Evolutionary conservation across 1,140 invertebrate genomes (phyloP), one percentile per base, ranked within the genome.

Genomic region (Choristoneura fumiferana): DNA sequence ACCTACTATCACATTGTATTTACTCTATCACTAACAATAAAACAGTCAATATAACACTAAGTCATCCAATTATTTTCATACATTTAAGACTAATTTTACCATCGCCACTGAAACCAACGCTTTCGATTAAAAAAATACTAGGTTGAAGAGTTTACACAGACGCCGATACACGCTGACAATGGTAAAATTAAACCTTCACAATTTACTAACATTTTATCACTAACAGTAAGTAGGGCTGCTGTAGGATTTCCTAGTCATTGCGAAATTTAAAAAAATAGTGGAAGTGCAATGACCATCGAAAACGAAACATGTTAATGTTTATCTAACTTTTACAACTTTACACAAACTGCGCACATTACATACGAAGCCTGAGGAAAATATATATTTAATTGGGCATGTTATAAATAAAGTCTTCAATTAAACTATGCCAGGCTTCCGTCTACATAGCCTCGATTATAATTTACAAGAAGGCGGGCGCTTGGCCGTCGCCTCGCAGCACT

Each of bases 341-440:
- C 84, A 88, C 80, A 78, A 71, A 72, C 71, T 54, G 77, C 67
- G 62, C 72, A 63, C 71, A 68, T 78, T 66, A 71, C 60, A 71
- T 74, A 74, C 77, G 72, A 81, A 88, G 78, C 80, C 81, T 80
- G 67, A 81, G 77, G 79, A 87, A 88, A 81, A 82, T 78, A 78
- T 60, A 60, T 69, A 71, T 71, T 77, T 70, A 63, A 76, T 76
- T 70, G 75, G 53, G 58, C 58, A 60, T 58, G 58, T 53, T 68
- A 71, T 73, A 80, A 76, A 76, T 69, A 67, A 75, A 67, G 62
- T 40, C 63, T 58, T 69, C 58, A 63, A 63, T 67, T 58, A 60
- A 22, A 63, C 63, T 71, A 73, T 71, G 72, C 65, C 69, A 65
- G 54, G 59, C 39, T 17, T 29, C 36, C 53, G 29, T 59, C 65